Evolutionary conservation across 2,797 vertebrate species (phyloP).

Genomic region (Pelochelys cantorii): DNA sequence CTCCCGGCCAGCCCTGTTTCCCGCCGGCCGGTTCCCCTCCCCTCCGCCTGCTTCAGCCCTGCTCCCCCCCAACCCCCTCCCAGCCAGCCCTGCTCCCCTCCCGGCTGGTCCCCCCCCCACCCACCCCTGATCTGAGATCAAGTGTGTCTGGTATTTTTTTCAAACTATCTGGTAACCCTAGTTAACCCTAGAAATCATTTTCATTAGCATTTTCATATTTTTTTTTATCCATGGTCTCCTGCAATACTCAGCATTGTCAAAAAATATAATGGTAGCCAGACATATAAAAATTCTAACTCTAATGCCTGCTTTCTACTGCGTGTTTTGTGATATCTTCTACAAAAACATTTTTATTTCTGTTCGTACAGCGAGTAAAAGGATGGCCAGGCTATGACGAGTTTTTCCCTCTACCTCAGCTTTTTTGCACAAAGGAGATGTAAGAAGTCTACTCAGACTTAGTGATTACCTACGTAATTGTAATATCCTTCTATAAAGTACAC

Average conservation of each 20-base stretch:
- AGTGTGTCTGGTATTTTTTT: too few species aligned
- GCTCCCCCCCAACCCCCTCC: too few species aligned
- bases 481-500: background rate
- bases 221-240: background rate
- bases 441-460: background rate
- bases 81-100: too few species aligned
- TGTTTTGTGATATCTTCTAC: background rate
- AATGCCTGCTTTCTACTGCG: background rate
- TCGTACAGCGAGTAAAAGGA: background rate
- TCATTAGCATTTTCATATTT: background rate
- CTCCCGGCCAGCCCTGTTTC: too few species aligned
- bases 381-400: background rate
- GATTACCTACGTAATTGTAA: background rate
- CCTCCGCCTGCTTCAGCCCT: too few species aligned
- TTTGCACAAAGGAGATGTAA: background rate
- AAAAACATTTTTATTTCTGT: background rate
- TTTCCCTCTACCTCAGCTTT: background rate
- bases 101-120: too few species aligned
- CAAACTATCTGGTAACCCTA: too few species aligned
- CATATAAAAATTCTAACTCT: background rate
- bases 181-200: background rate
- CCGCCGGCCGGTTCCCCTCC: too few species aligned
- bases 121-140: too few species aligned
- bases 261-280: background rate
- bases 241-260: background rate